Conservation (phyloP, 2,113 vertebrate species). For the Eurystomus gularis region DNA sequence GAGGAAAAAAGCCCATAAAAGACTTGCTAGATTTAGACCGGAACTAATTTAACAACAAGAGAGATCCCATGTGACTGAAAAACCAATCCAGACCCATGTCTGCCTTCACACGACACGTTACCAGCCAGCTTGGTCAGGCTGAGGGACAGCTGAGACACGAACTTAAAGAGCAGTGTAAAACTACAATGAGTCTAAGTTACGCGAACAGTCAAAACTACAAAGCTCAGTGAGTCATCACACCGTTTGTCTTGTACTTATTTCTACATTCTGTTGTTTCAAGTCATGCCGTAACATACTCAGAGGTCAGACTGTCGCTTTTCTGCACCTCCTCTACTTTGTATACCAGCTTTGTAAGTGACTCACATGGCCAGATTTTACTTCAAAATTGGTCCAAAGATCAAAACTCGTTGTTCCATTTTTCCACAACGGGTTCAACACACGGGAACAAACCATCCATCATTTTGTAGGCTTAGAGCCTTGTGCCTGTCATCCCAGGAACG, state of each 20-base stretch:
- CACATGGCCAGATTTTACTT: not conserved
- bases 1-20: not conserved
- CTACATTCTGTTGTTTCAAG: not conserved
- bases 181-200: not conserved
- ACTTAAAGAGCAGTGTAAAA: not conserved
- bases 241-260: not conserved
- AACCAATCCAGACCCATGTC: not conserved
- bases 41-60: not conserved
- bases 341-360: not conserved
- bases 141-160: not conserved
- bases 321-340: not conserved
- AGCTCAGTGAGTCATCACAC: not conserved
- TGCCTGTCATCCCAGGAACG: not conserved
- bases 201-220: not conserved
- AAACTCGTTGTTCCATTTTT: not conserved
- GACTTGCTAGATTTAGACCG: not conserved
- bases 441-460: not conserved
- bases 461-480: not conserved
- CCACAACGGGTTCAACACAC: not conserved
- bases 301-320: not conserved
- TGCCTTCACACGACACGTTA: not conserved
- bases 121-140: not conserved
- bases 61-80: not conserved
- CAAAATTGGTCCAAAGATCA: not conserved
- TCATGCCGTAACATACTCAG: not conserved